Conservation (phyloP, 2,113 vertebrate species). For the Serinus canaria region DNA sequence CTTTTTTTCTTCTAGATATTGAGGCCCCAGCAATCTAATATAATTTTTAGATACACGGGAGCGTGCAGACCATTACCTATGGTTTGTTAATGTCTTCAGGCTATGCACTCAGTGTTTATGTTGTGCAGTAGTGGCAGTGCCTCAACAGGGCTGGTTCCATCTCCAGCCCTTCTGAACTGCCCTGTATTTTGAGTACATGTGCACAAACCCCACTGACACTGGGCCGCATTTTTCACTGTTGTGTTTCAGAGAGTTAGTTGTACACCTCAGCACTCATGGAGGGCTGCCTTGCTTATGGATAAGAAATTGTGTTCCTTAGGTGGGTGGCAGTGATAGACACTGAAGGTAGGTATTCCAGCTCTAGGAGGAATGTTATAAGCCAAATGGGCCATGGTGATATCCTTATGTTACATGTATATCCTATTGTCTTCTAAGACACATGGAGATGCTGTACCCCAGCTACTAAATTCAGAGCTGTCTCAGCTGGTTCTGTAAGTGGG, state of each 20-base stretch:
- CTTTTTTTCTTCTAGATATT: neutral
- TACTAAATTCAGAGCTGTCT: neutral
- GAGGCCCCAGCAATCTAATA: neutral
- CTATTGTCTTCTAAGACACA: neutral
- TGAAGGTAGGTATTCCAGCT: neutral
- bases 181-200: rapidly evolving
- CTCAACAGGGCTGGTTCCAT: neutral
- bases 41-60: neutral
- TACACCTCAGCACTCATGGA: neutral
- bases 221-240: neutral
- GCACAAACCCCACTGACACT: rapidly evolving
- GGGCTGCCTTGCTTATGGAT: neutral
- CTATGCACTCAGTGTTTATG: neutral
- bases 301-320: neutral
- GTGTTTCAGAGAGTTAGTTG: neutral
- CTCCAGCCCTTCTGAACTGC: neutral
- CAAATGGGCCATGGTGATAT: neutral
- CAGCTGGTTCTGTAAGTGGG: neutral
- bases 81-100: neutral
- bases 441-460: neutral
- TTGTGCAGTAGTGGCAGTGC: neutral
- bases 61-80: neutral
- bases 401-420: neutral
- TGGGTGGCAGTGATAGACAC: neutral
- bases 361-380: neutral